A percentile compares a stretch with the other conserved stretches of the same genome.
These are phyloP conservation scores for Prionailurus bengalensis DNA, from an alignment of 2,113 vertebrate genomes.

Conservation along the genomic window DNA sequence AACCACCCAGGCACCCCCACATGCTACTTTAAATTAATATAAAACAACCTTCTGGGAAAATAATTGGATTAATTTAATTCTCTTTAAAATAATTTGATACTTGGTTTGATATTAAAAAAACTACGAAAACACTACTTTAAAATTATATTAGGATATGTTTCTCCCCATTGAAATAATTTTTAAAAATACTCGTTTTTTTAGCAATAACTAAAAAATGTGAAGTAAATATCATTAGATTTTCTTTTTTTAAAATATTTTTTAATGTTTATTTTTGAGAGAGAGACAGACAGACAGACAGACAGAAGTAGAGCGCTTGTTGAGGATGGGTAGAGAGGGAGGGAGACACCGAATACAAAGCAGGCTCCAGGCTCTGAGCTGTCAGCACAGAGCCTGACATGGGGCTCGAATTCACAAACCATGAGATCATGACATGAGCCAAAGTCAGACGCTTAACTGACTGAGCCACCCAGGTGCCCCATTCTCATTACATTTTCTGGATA, in stretches of 20 bases:
- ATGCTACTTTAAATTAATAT: background rate
- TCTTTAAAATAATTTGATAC: constrained; percentile 7
- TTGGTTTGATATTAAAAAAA: background rate
- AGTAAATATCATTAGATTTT: background rate
- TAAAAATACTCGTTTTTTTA: constrained; percentile 21
- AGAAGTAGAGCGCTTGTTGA: no score
- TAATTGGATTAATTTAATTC: background rate
- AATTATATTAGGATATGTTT: background rate
- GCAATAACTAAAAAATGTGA: background rate
- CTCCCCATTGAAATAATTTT: background rate
- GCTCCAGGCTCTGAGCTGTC: no score
- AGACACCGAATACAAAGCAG: no score
- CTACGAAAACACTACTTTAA: background rate
- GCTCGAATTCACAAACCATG: no score
- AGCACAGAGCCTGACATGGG: no score
- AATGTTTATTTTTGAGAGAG: no score
- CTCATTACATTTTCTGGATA: background rate
- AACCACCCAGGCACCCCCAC: no score
- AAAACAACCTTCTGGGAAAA: background rate
- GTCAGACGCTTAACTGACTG: no score
- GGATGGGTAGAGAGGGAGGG: no score
- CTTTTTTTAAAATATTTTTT: background rate
- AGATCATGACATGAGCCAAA: no score
- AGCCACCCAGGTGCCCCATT: no score
- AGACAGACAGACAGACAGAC: no score